phyloP scores from a whole-genome alignment of 2,797 vertebrate genomes.

The Strix occidentalis region DNA sequence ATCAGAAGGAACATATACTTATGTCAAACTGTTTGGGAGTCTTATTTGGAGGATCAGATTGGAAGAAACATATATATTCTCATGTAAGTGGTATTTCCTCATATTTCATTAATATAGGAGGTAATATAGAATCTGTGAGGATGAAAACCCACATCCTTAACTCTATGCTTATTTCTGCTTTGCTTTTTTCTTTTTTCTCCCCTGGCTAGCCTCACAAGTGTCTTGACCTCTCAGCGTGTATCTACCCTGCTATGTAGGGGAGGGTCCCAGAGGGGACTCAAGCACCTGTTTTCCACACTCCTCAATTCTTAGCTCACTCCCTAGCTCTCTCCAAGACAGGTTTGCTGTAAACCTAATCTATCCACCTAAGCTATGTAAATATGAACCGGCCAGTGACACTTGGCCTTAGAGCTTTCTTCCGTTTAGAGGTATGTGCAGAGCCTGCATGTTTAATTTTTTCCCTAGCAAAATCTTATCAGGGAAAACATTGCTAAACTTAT shows the following conservation, averaged over 20 bases:
- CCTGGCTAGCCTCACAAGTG: background rate
- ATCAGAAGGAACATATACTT: background rate
- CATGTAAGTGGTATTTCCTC: background rate
- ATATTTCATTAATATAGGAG: background rate
- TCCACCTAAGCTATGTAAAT: background rate
- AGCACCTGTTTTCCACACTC: background rate
- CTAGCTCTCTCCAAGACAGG: background rate
- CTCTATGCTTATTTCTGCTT: background rate
- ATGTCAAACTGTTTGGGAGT: background rate
- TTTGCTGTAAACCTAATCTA: background rate
- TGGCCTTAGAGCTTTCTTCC: background rate
- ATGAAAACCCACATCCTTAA: background rate
- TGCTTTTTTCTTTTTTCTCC: background rate
- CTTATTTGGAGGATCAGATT: background rate
- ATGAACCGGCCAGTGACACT: background rate
- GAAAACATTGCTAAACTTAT: background rate
- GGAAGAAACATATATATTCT: background rate
- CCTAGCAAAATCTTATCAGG: background rate
- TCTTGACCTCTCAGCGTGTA: background rate
- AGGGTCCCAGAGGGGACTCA: fast-evolving
- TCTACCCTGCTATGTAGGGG: fast-evolving
- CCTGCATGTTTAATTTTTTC: background rate
- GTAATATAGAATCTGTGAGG: background rate
- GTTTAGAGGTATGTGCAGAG: background rate
- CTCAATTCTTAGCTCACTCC: background rate